A percentile compares a stretch with the other conserved stretches of the same genome.
These are phyloP conservation scores for Syngnathus rostellatus DNA, from an alignment of 2,797 vertebrate species.

Conservation along the genomic window DNA sequence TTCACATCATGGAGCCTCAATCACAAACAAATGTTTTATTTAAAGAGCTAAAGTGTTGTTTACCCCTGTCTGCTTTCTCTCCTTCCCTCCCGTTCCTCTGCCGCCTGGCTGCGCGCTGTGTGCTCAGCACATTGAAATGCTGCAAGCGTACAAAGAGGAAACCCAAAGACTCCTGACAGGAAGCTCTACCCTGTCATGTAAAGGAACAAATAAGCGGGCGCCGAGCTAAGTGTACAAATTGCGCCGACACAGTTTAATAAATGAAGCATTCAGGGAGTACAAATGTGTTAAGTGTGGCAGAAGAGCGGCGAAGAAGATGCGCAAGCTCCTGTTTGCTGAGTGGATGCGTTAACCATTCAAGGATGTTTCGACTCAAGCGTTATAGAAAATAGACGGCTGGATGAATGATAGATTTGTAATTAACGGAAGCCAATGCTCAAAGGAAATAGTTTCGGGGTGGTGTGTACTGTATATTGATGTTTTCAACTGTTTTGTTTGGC, in stretches of 20 bases:
- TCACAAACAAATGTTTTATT: constrained; percentile 79
- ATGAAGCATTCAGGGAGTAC: constrained; percentile 60
- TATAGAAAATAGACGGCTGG: no score
- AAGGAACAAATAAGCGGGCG: constrained; percentile 62
- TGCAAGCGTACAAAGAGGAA: constrained; percentile 55
- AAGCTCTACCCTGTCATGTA: constrained; percentile 61
- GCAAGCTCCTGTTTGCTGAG: constrained; percentile 44
- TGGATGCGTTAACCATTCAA: constrained; percentile 34
- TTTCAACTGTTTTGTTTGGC: constrained; percentile 53
- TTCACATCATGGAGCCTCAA: constrained; percentile 70
- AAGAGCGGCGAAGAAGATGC: constrained; percentile 47
- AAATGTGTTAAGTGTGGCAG: constrained; percentile 57
- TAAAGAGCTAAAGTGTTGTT: constrained; percentile 70
- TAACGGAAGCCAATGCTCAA: no score
- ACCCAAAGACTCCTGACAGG: constrained; percentile 67
- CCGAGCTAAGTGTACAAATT: constrained; percentile 61
- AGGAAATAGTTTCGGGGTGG: not conserved
- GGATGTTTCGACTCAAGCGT: constrained; percentile 9
- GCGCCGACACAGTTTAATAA: constrained; percentile 52
- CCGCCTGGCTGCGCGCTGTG: constrained; percentile 42
- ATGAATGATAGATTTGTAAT: no score
- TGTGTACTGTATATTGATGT: constrained; percentile 44
- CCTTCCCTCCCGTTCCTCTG: constrained; percentile 50
- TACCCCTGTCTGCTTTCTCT: constrained; percentile 59
- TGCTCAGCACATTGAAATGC: constrained; percentile 63